These are phyloP conservation scores for Aurelia sp. DNA, from an alignment of 30 jellyfish, hydroid and myxozoan genomes.

Conservation along the genomic window DNA sequence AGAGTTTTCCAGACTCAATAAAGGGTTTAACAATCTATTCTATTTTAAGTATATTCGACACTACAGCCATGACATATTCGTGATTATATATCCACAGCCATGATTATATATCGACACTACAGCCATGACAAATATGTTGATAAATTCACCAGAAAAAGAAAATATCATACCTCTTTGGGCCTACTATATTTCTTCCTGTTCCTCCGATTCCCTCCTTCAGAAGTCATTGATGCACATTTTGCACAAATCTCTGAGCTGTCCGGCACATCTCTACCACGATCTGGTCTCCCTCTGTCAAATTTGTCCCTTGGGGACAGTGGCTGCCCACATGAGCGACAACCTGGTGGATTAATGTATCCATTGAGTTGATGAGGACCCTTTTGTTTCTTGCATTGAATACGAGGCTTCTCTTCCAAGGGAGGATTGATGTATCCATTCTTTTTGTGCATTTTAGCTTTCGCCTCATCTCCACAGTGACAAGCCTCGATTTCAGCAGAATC, in stretches of 20 bases:
- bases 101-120: no score
- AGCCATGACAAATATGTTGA: no score
- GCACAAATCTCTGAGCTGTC: conserved; percentile 50
- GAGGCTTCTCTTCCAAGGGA: conserved; percentile 39
- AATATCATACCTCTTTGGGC: conserved; percentile 46
- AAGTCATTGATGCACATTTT: conserved; percentile 59
- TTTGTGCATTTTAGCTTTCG: conserved; percentile 19
- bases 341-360: conserved; percentile 53
- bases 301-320: conserved; percentile 61
- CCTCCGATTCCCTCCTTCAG: conserved; percentile 53
- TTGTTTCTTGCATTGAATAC: conserved; percentile 19
- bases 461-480: conserved; percentile 74
- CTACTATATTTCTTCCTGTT: conserved; percentile 36
- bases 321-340: conserved; percentile 72
- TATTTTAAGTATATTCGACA: no score
- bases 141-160: not conserved
- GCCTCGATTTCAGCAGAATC: conserved; percentile 25
- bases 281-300: conserved; percentile 45
- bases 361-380: conserved; percentile 31
- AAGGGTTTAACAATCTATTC: no score
- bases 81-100: no score
- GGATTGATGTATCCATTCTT: conserved; percentile 62
- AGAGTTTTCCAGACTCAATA: no score
- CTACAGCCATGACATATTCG: no score
- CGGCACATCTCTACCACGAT: conserved; percentile 35